Conservation (phyloP, 2,113 vertebrate genomes). For the Gambusia holbrooki region DNA sequence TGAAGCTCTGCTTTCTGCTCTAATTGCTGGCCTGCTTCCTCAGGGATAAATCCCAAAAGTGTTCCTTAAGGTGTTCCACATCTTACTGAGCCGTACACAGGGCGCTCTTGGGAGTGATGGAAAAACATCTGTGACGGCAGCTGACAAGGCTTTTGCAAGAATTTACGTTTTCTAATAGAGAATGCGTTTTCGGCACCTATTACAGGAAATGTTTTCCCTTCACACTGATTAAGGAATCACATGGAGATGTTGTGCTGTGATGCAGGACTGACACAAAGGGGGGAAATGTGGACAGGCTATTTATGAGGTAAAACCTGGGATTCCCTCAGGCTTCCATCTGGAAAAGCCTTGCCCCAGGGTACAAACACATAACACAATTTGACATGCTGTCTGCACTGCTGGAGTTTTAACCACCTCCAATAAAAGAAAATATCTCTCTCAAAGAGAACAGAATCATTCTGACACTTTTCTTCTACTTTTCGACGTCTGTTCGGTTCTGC, state of each 20-base stretch:
- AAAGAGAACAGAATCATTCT: constrained; percentile 1
- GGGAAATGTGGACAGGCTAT: constrained; percentile 40
- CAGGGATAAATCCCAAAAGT: constrained; percentile 40
- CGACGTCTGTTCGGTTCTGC: neutral
- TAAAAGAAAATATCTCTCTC: constrained; percentile 12
- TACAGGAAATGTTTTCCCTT: neutral
- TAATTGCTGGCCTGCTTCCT: constrained; percentile 58
- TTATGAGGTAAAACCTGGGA: constrained; percentile 43
- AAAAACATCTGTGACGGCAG: constrained; percentile 35
- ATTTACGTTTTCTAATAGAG: neutral
- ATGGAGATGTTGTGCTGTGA: neutral
- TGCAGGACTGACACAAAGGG: constrained; percentile 35
- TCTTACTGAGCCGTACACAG: constrained; percentile 38
- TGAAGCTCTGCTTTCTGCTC: constrained; percentile 39
- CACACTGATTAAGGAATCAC: constrained; percentile 31
- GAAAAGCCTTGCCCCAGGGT: constrained; percentile 14
- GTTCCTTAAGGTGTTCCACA: constrained; percentile 34
- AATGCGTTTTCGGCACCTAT: constrained; percentile 3
- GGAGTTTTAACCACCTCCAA: constrained; percentile 6
- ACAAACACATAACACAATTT: constrained; percentile 28
- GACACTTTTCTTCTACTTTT: neutral
- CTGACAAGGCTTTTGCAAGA: constrained; percentile 13
- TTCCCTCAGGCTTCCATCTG: constrained; percentile 40
- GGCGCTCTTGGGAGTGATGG: constrained; percentile 38
- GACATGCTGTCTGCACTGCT: neutral